Percentiles rank a stretch among this genome's conserved stretches.
Evolutionary conservation across 2,797 vertebrate genomes (phyloP).

Genomic region (Thripadectes ignobilis): DNA sequence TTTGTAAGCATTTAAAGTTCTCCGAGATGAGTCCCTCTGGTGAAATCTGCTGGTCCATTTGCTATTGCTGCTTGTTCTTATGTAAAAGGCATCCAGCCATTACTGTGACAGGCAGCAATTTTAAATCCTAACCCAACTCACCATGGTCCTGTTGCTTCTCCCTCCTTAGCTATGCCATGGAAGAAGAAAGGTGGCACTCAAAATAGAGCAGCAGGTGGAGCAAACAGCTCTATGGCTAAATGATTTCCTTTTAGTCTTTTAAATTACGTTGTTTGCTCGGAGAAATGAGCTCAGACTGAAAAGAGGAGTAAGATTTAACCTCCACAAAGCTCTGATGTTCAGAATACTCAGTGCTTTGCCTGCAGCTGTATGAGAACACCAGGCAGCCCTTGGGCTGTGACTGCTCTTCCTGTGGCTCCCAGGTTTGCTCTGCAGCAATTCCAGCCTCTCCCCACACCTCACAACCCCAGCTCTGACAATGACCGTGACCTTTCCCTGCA

Average conservation of each 20-base stretch:
- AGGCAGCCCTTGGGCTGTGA: neutral
- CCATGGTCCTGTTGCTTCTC: neutral
- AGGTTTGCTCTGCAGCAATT: neutral
- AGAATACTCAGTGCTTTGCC: neutral
- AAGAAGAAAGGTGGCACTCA: neutral
- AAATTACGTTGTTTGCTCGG: neutral
- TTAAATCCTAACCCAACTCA: neutral
- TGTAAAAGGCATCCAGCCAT: neutral
- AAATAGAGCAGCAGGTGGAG: neutral
- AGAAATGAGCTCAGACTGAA: neutral
- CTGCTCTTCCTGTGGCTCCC: neutral
- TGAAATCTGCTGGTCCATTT: neutral
- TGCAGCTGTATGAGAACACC: accelerated
- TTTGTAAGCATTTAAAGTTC: neutral
- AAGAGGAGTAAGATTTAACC: neutral
- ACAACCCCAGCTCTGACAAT: neutral
- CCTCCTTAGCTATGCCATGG: neutral
- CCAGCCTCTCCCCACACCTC: neutral
- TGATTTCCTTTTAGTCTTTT: neutral
- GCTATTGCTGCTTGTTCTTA: neutral
- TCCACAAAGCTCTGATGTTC: neutral
- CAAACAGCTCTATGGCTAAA: neutral
- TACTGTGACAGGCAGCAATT: neutral
- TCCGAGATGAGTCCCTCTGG: neutral
- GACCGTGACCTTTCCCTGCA: neutral